Evolutionary conservation across 2,113 vertebrate species (phyloP), one percentile per base, ranked within the genome.

Genomic region (Paracanthobrama guichenoti): DNA sequence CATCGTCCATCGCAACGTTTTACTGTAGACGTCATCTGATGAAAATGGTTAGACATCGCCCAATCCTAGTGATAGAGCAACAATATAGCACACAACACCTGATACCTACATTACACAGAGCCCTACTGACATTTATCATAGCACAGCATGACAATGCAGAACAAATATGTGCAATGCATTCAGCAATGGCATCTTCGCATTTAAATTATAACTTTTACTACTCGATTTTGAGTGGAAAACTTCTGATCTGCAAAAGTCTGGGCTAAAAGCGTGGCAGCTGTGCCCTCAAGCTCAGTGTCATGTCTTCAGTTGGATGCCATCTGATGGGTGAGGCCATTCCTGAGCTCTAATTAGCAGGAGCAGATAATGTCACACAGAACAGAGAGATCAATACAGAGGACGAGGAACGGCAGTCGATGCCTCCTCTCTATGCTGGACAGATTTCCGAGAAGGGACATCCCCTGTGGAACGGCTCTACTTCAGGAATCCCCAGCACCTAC

Each of bases 351-450:
- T 85, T 88, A 79, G 60, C 81, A 81, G 69, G 24, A 84, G 77
- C 83, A 85, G 88, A 89, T 89, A 90, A 88, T 85, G 83, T 90
- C 88, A 86, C 53, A 57, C 86, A 79, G 62, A 75, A 66, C 55
- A 76, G 81, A 69, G 31, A 64, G 82, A 90, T 90, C 89, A 13
- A 90, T 90, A 84, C 26, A 1, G 62, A 84, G 78, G 81, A 85
- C 35, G 59, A 83, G 79, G 53, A 82, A 83, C 46, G 7, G 42
- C 71, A 69, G 60, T 87, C 86, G 13, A 82, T 89, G 86, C 53
- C 81, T 82, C 53, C 26, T 67, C 66, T 57, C 35, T 48, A 57
- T 71, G 26, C 35, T 35, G 44, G 59, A 75, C 78, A 64, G 73
- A 42, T 78, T 86, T 80, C 67, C 39, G 50, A 75, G 26, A 79